phyloP scores from a whole-genome alignment of 2,113 vertebrate species.

The Sisor rabdophorus region DNA sequence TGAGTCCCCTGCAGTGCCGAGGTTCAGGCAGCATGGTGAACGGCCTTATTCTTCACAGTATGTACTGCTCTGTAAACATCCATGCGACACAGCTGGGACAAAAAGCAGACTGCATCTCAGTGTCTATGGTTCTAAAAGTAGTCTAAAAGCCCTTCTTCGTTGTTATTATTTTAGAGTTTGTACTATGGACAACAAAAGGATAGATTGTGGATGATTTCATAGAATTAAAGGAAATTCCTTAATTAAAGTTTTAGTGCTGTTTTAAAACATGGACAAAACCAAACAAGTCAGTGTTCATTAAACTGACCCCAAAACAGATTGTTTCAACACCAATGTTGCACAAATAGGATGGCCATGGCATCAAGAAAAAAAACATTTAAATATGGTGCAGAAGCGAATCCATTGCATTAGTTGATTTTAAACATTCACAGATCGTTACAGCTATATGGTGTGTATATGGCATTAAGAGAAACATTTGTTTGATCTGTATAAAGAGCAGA shows the following conservation, averaged over 20 bases:
- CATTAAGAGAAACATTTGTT: background rate
- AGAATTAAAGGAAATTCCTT: background rate
- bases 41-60: constrained; percentile 3
- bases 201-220: background rate
- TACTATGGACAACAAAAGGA: too few species aligned
- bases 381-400: too few species aligned
- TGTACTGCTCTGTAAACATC: constrained; percentile 27
- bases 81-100: constrained; percentile 16
- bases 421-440: too few species aligned
- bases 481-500: background rate
- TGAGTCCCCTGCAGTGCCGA: background rate
- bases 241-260: background rate
- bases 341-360: too few species aligned
- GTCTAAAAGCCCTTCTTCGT: background rate
- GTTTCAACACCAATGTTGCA: too few species aligned
- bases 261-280: background rate
- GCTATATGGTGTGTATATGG: background rate
- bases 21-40: constrained; percentile 1
- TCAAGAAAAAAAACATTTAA: too few species aligned
- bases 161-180: too few species aligned
- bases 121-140: background rate
- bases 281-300: too few species aligned
- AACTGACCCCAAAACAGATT: too few species aligned
- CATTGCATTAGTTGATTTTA: too few species aligned
- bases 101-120: constrained; percentile 6